These are phyloP conservation scores for Rhagoletis pomonella DNA, from an alignment of 1,140 invertebrate genomes.

Conservation along the genomic window DNA sequence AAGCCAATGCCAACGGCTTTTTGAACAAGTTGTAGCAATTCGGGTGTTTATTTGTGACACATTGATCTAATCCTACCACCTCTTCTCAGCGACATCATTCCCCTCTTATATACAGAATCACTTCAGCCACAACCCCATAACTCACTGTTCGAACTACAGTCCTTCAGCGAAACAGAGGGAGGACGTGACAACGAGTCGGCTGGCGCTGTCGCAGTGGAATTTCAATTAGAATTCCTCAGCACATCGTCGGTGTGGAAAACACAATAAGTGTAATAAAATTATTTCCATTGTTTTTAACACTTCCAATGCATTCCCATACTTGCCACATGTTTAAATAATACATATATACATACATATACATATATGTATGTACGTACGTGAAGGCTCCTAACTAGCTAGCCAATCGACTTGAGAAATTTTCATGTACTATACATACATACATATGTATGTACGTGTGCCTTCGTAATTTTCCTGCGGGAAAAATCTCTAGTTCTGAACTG, in stretches of 20 bases:
- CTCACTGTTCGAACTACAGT: background rate
- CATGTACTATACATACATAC: background rate
- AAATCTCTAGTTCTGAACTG: too few species aligned
- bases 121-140: background rate
- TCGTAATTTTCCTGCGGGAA: too few species aligned
- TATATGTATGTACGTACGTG: background rate
- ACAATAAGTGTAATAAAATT: conserved; percentile 56
- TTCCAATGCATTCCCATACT: conserved; percentile 24
- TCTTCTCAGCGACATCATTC: background rate
- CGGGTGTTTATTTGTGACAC: background rate
- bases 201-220: conserved; percentile 45
- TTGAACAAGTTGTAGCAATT: too few species aligned
- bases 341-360: background rate
- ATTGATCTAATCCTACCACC: background rate
- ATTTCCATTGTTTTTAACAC: conserved; percentile 53
- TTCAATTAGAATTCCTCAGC: conserved; percentile 53
- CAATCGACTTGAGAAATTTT: conserved; percentile 27
- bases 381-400: background rate
- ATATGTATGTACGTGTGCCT: too few species aligned
- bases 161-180: conserved; percentile 5
- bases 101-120: background rate
- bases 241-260: conserved; percentile 30
- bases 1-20: too few species aligned
- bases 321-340: too few species aligned
- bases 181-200: background rate